These are phyloP conservation scores for Dexiosoma caninum DNA, from an alignment of 2,888 invertebrate species.

Conservation along the genomic window DNA sequence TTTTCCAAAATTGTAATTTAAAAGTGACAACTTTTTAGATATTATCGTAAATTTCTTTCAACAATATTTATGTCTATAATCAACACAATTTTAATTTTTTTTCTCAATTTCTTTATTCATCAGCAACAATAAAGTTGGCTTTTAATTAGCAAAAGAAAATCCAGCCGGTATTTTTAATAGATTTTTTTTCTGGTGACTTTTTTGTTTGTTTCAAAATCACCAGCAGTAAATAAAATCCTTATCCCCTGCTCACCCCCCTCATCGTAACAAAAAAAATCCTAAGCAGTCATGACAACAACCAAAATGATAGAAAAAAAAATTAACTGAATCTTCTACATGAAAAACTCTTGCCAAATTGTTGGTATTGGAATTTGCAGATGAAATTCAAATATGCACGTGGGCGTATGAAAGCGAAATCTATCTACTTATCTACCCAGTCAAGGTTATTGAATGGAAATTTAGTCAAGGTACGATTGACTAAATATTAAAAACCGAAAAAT, in stretches of 20 bases:
- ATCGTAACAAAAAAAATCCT: too few species aligned
- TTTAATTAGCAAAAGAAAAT: background rate
- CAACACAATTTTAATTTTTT: background rate
- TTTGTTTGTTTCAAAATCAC: background rate
- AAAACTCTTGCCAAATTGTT: conserved; percentile 20
- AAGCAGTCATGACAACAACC: background rate
- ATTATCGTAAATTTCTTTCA: background rate
- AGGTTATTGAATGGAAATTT: conserved; percentile 19
- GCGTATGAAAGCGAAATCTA: background rate
- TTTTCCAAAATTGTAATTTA: background rate
- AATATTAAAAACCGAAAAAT: background rate
- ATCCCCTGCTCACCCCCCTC: too few species aligned
- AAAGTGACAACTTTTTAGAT: background rate
- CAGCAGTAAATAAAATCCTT: conserved; percentile 11
- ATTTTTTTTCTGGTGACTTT: background rate
- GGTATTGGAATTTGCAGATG: conserved; percentile 18
- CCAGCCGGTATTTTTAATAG: conserved; percentile 11
- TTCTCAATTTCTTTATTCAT: background rate
- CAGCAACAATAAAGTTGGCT: background rate
- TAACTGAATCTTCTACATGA: background rate
- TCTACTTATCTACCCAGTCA: background rate
- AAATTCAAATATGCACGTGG: conserved; percentile 22
- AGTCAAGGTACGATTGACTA: conserved; percentile 1
- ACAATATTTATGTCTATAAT: conserved; percentile 15
- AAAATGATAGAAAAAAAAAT: background rate